phyloP scores from a whole-genome alignment of 2,888 invertebrate genomes.

The Trissonchulus latispiculum region DNA sequence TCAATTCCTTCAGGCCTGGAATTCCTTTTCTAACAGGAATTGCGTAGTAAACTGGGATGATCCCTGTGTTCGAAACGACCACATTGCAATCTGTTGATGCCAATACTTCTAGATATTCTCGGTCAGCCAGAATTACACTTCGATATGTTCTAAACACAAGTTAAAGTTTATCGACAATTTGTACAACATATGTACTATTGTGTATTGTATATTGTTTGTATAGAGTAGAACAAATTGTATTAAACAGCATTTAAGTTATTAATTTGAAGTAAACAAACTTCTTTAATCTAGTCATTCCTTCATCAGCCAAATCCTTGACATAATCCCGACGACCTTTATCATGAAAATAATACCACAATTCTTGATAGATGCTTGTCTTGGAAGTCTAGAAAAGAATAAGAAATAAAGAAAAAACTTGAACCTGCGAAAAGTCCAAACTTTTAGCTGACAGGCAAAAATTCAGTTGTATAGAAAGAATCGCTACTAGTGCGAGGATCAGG shows the following conservation, averaged over 20 bases:
- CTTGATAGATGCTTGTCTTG: constrained; percentile 24
- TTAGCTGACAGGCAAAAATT: too few species aligned
- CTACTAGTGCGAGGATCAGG: too few species aligned
- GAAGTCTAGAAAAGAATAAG: constrained; percentile 18
- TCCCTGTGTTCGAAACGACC: constrained; percentile 34
- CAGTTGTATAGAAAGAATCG: too few species aligned
- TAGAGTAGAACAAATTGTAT: too few species aligned
- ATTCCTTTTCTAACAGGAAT: constrained; percentile 35
- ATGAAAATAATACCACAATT: constrained; percentile 34
- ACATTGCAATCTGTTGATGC: constrained; percentile 35
- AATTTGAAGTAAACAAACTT: too few species aligned
- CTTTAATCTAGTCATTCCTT: constrained; percentile 25
- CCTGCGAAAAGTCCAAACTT: too few species aligned
- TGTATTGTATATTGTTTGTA: too few species aligned
- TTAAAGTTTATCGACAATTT: too few species aligned
- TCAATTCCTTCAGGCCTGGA: constrained; percentile 26
- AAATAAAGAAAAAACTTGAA: too few species aligned
- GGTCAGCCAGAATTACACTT: constrained; percentile 34
- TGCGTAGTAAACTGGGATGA: constrained; percentile 36
- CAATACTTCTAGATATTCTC: constrained; percentile 32
- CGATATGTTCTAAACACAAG: too few species aligned
- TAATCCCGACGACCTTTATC: constrained; percentile 32
- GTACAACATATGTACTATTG: too few species aligned
- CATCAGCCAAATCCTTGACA: constrained; percentile 27
- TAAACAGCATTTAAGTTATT: too few species aligned